A percentile compares a stretch with the other conserved stretches of the same genome.
Conservation (phyloP, 2,113 vertebrate species). For the Tonatia bakeri region DNA sequence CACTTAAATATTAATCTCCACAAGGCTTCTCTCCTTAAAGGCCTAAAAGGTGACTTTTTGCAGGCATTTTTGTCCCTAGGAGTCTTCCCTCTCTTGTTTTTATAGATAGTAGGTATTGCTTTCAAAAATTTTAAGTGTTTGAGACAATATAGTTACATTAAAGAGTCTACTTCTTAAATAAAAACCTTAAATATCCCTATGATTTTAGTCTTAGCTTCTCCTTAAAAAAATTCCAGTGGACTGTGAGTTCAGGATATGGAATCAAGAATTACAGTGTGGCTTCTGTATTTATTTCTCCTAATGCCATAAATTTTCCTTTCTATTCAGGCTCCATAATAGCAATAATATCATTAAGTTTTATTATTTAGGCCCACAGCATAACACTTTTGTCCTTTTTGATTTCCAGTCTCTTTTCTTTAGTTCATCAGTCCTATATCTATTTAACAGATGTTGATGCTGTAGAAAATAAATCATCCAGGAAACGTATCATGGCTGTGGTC, state of each 20-base stretch:
- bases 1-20: background rate
- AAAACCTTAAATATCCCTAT: background rate
- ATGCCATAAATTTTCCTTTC: conserved; percentile 11
- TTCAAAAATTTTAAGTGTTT: conserved; percentile 1
- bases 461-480: background rate
- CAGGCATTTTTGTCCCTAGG: background rate
- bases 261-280: background rate
- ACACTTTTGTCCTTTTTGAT: background rate
- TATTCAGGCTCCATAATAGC: background rate
- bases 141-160: background rate
- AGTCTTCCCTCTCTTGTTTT: background rate
- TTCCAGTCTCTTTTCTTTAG: background rate
- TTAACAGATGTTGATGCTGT: background rate
- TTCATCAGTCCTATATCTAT: background rate
- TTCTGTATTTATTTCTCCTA: background rate
- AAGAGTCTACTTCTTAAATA: background rate
- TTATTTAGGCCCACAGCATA: background rate
- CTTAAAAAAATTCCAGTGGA: background rate
- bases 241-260: background rate
- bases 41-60: background rate
- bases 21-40: background rate
- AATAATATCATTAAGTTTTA: background rate
- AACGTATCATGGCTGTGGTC: background rate
- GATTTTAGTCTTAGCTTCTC: background rate
- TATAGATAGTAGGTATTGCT: background rate